Conservation (phyloP, 2,888 invertebrate genomes). For the Thera britannica region DNA sequence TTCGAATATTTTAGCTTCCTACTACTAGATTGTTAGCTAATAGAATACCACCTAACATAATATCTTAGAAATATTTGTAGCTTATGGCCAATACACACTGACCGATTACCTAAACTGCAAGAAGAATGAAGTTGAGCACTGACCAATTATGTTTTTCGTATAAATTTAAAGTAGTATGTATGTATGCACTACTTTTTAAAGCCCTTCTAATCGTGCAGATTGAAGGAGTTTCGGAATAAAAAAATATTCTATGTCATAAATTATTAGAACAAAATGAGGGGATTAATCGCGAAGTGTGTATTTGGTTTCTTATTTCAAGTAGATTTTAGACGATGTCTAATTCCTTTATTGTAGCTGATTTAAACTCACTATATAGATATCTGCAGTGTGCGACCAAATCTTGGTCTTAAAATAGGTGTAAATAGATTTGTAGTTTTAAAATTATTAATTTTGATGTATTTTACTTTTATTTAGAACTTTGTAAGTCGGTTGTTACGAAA, state of each 20-base stretch:
- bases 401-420: conserved; percentile 33
- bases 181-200: too few species aligned
- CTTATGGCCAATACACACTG: neutral
- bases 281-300: neutral
- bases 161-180: too few species aligned
- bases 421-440: conserved; percentile 19
- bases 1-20: conserved; percentile 17
- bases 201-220: too few species aligned
- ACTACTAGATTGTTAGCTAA: conserved; percentile 1
- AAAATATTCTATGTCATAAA: neutral
- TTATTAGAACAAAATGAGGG: neutral
- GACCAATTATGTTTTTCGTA: too few species aligned
- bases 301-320: conserved; percentile 26
- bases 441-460: conserved; percentile 21
- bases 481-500: conserved; percentile 15
- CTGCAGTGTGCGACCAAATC: conserved; percentile 30
- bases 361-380: conserved; percentile 35
- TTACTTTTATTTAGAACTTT: conserved; percentile 17
- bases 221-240: neutral
- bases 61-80: conserved; percentile 11
- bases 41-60: conserved; percentile 8
- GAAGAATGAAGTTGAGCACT: neutral
- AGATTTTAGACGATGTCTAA: conserved; percentile 7
- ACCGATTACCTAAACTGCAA: neutral
- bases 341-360: conserved; percentile 29